phyloP scores from a whole-genome alignment of 2,113 vertebrate genomes.

The Tachysurus fulvidraco region DNA sequence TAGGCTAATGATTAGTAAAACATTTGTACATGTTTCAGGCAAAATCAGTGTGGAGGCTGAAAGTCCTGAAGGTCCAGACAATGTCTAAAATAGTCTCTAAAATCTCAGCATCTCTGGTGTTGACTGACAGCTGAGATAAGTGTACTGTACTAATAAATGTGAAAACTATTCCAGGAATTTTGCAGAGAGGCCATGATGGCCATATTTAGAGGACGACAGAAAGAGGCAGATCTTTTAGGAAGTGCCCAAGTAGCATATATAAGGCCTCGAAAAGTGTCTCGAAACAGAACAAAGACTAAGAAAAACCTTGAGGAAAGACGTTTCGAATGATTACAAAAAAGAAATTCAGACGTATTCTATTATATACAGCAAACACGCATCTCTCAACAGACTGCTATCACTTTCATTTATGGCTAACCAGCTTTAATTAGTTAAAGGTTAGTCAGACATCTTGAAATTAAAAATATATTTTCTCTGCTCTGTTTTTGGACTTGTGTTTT shows the following conservation, averaged over 20 bases:
- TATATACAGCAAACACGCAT: background rate
- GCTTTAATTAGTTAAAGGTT: background rate
- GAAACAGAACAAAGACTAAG: background rate
- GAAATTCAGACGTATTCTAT: background rate
- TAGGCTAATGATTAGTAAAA: background rate
- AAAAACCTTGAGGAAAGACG: background rate
- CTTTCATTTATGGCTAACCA: background rate
- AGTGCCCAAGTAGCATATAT: background rate
- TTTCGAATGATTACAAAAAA: background rate
- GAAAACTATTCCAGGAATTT: background rate
- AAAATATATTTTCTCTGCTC: background rate
- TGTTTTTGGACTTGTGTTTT: background rate
- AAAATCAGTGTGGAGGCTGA: background rate
- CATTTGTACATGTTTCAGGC: background rate
- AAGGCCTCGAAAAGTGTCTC: background rate
- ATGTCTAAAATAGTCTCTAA: slow-evolving; percentile 1
- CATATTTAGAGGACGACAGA: background rate
- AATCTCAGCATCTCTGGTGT: background rate
- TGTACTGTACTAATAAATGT: background rate
- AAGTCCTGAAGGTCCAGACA: background rate
- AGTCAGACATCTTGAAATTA: background rate
- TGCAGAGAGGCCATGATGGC: background rate
- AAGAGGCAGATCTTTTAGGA: background rate
- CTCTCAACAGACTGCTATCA: background rate
- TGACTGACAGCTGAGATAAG: background rate